Evolutionary conservation across 2,888 invertebrate species (phyloP).

Genomic region (Tipula confusa): DNA sequence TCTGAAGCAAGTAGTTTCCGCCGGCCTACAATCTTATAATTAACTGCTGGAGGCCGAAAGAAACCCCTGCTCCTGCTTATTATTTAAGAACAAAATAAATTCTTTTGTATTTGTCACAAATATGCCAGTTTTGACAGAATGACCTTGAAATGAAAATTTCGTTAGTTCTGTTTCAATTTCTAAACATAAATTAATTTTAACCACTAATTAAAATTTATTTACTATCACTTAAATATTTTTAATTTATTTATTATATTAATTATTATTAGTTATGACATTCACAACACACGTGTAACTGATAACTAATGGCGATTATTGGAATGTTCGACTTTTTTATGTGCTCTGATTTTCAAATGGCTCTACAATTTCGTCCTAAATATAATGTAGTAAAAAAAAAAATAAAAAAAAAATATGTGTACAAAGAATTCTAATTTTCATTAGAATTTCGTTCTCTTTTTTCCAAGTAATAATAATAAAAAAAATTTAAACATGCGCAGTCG

Average conservation of each 20-base stretch:
- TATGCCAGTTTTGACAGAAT: neutral
- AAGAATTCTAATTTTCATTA: constrained; percentile 20
- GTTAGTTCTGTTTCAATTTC: neutral
- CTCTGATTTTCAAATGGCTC: constrained; percentile 4
- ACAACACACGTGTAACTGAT: neutral
- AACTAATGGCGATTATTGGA: constrained; percentile 26
- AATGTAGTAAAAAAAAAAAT: neutral
- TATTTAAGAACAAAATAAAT: neutral
- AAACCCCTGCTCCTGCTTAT: constrained; percentile 69
- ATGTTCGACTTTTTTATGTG: constrained; percentile 30
- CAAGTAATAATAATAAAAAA: neutral
- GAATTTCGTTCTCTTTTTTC: too few relatives aligned
- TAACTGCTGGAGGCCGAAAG: constrained; percentile 88
- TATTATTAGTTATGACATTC: neutral
- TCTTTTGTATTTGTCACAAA: neutral
- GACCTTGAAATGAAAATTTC: neutral
- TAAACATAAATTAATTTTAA: neutral
- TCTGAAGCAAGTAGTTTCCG: constrained; percentile 83
- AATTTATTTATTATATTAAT: neutral
- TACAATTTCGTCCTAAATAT: constrained; percentile 9
- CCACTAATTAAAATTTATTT: neutral
- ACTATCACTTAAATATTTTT: neutral
- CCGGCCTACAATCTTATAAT: constrained; percentile 76
- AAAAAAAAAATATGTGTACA: neutral
- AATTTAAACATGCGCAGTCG: neutral